Evolutionary conservation across 2,888 invertebrate species (phyloP).

Genomic region (Icerya purchasi): DNA sequence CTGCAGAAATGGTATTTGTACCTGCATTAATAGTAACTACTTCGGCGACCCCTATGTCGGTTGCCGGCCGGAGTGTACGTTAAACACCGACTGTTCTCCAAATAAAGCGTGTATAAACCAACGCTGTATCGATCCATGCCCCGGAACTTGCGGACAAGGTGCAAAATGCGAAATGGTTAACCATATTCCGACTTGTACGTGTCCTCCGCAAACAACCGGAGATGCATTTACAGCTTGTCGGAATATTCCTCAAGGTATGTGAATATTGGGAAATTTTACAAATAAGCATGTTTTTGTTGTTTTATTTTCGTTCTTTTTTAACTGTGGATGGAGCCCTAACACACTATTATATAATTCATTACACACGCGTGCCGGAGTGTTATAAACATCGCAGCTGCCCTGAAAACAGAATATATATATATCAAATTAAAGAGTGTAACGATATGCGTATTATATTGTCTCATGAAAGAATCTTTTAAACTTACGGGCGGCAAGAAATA

Average conservation of each 20-base stretch:
- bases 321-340: too few relatives aligned
- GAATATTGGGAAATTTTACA: too few relatives aligned
- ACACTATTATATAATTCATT: too few relatives aligned
- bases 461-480: too few relatives aligned
- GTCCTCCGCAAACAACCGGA: slow-evolving; percentile 32
- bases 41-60: slow-evolving; percentile 34
- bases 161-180: slow-evolving; percentile 34
- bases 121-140: slow-evolving; percentile 47
- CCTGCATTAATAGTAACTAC: slow-evolving; percentile 24
- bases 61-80: slow-evolving; percentile 55
- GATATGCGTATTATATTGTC: too few relatives aligned
- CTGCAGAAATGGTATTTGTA: slow-evolving; percentile 36
- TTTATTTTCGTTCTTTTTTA: too few relatives aligned
- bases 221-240: slow-evolving; percentile 34
- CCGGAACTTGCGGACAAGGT: slow-evolving; percentile 33
- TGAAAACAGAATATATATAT: too few relatives aligned
- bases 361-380: too few relatives aligned
- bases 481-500: too few relatives aligned
- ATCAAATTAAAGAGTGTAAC: too few relatives aligned
- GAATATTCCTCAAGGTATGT: slow-evolving; percentile 13
- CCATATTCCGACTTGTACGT: slow-evolving; percentile 36
- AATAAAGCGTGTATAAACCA: slow-evolving; percentile 50
- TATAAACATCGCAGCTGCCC: too few relatives aligned
- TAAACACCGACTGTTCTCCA: slow-evolving; percentile 45
- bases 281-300: too few relatives aligned